Percentiles rank a stretch among this genome's conserved stretches.
Evolutionary conservation across 2,113 vertebrate genomes (phyloP).

Genomic region (Verasper variegatus): DNA sequence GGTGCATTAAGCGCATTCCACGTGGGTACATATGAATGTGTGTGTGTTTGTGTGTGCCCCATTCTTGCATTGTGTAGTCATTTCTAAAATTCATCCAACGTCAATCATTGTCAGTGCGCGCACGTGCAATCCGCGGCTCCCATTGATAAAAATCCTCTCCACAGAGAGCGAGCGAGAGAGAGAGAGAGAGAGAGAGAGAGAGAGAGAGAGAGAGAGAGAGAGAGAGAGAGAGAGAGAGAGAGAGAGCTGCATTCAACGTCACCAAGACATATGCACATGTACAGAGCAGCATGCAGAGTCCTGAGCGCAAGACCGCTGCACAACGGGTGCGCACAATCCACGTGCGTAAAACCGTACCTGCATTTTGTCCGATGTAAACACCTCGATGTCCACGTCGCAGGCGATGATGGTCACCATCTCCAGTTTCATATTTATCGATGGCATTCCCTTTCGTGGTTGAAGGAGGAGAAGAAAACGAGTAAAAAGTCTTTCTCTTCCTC

Average conservation of each 20-base stretch:
- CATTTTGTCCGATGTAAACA: constrained; percentile 86
- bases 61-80: background rate
- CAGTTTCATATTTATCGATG: constrained; percentile 88
- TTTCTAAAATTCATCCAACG: constrained; percentile 51
- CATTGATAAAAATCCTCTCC: constrained; percentile 80
- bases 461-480: constrained; percentile 1
- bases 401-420: constrained; percentile 88
- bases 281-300: constrained; percentile 44
- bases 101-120: constrained; percentile 30
- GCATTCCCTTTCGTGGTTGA: constrained; percentile 78
- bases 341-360: constrained; percentile 75
- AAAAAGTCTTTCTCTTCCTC: constrained; percentile 34
- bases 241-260: constrained; percentile 68
- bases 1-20: constrained; percentile 6
- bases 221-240: constrained; percentile 8
- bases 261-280: constrained; percentile 54
- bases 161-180: constrained; percentile 5
- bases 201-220: constrained; percentile 11
- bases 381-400: constrained; percentile 84
- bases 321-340: constrained; percentile 24
- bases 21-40: background rate
- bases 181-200: constrained; percentile 12
- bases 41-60: too few relatives aligned
- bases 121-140: constrained; percentile 70
- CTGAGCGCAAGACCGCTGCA: constrained; percentile 17